Conservation (phyloP, 2,888 invertebrate species). For the Parnassius mnemosyne region DNA sequence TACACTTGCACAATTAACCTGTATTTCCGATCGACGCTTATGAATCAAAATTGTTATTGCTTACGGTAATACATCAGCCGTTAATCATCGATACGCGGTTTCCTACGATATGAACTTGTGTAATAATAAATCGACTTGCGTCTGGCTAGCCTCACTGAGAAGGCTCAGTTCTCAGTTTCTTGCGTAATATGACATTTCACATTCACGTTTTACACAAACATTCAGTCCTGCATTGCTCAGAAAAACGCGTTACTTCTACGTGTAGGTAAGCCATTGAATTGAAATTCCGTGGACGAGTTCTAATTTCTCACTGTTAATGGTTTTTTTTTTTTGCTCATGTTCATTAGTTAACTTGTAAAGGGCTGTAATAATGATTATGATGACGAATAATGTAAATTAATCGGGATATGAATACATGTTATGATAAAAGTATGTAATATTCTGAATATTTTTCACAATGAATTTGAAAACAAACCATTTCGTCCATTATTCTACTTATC, state of each 20-base stretch:
- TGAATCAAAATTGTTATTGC: constrained; percentile 6
- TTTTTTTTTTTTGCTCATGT: no score
- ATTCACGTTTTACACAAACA: constrained; percentile 8
- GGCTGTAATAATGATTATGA: no score
- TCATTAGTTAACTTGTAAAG: no score
- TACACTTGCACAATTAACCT: constrained; percentile 9
- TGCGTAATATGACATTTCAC: constrained; percentile 17
- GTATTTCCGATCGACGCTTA: neutral
- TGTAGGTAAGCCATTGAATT: neutral
- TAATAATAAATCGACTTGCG: constrained; percentile 10
- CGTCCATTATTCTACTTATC: no score
- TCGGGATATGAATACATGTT: no score
- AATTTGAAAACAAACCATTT: no score
- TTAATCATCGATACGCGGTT: constrained; percentile 12
- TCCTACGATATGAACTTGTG: constrained; percentile 10
- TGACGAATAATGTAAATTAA: no score
- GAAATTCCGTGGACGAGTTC: neutral
- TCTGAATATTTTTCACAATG: no score
- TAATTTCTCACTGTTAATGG: no score
- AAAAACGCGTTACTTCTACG: constrained; percentile 8
- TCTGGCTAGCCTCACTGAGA: constrained; percentile 1
- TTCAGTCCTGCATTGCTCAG: neutral
- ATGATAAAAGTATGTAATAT: no score
- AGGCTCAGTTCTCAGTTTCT: constrained; percentile 3
- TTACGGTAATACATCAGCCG: constrained; percentile 2